phyloP scores from a whole-genome alignment of 2,888 invertebrate genomes.

The Terebella lapidaria region DNA sequence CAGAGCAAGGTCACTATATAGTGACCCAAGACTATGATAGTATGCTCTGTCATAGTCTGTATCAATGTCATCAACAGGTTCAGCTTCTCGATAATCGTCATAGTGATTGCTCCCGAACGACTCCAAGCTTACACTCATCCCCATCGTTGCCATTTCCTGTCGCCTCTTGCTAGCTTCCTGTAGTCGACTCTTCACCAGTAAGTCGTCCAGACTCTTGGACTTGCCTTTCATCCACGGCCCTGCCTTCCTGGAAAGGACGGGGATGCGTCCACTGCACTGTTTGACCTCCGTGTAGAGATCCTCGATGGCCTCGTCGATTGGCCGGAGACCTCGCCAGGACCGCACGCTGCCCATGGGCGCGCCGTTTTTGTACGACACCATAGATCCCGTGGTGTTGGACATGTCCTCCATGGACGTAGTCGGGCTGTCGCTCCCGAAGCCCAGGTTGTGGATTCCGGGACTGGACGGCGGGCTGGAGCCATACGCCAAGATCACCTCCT shows the following conservation, averaged over 20 bases:
- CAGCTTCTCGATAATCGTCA: neutral
- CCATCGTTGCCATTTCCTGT: neutral
- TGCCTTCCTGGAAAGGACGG: neutral
- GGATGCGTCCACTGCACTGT: neutral
- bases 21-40: neutral
- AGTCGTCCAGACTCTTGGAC: constrained; percentile 1
- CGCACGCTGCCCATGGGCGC: neutral
- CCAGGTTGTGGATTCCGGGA: neutral
- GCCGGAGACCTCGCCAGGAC: neutral
- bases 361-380: neutral
- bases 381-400: neutral
- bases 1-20: neutral
- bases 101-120: neutral
- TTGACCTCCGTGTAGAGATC: constrained; percentile 13
- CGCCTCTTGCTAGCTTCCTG: neutral
- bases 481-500: constrained; percentile 12
- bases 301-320: constrained; percentile 13
- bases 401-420: neutral
- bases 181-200: neutral
- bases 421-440: neutral
- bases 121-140: constrained; percentile 3
- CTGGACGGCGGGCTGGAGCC: neutral
- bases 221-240: neutral
- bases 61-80: neutral
- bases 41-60: neutral